Evolutionary conservation across 2,113 vertebrate genomes (phyloP).

Genomic region (Sterna hirundo): DNA sequence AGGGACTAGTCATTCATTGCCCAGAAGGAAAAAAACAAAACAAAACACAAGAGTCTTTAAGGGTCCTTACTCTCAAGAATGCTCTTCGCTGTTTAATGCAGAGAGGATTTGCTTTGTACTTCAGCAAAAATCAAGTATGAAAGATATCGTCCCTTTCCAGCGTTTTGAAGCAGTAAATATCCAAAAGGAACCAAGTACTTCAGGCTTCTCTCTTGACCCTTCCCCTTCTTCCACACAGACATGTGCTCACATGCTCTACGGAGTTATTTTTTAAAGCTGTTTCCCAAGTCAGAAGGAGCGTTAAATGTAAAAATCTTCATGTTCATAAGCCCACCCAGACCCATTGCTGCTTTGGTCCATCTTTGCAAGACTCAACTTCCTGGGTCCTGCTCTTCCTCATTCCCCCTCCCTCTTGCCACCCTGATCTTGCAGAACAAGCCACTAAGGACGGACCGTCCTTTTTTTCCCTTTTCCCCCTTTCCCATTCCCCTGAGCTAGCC

Average conservation of each 20-base stretch:
- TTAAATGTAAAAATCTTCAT: not conserved
- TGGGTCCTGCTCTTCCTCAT: not conserved
- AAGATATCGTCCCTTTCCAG: constrained; percentile 30
- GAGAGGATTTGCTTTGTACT: constrained; percentile 60
- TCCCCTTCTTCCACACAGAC: not conserved
- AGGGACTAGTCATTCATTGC: constrained; percentile 64
- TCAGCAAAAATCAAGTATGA: constrained; percentile 36
- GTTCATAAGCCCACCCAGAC: not conserved
- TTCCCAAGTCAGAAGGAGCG: not conserved
- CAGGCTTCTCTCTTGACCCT: constrained; percentile 18
- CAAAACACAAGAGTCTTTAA: constrained; percentile 58
- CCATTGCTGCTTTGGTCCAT: not conserved
- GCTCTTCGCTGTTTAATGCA: constrained; percentile 54
- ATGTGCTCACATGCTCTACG: not conserved
- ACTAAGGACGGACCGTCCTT: not conserved
- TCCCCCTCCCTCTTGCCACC: not conserved
- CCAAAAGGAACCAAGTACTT: constrained; percentile 20
- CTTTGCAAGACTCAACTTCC: not conserved
- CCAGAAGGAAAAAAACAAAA: constrained; percentile 64
- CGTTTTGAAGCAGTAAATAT: constrained; percentile 25
- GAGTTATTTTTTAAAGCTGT: not conserved
- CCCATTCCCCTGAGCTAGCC: not conserved
- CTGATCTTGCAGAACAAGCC: not conserved
- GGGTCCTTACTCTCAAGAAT: constrained; percentile 66
- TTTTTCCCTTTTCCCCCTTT: not conserved